phyloP scores from a whole-genome alignment of 2,113 vertebrate genomes.

The Rhinoptilus africanus region DNA sequence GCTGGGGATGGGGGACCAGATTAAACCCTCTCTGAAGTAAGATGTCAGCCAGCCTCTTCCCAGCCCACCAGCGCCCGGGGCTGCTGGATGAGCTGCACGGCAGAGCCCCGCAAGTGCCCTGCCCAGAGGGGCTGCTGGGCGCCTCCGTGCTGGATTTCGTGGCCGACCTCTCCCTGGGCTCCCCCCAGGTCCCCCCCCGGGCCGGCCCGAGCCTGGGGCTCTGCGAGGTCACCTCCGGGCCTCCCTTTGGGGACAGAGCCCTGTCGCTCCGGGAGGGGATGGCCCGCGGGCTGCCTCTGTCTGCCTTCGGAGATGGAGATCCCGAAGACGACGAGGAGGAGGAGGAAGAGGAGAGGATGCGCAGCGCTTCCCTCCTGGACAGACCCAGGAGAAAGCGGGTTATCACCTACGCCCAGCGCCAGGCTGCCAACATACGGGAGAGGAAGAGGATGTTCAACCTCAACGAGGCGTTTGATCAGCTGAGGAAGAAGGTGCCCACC shows the following conservation, averaged over 20 bases:
- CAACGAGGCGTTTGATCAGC: slow-evolving; percentile 94
- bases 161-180: slow-evolving; percentile 72
- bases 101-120: slow-evolving; percentile 57
- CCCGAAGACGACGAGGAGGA: slow-evolving; percentile 24
- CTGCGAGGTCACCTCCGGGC: slow-evolving; percentile 58
- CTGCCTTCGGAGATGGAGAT: slow-evolving; percentile 29
- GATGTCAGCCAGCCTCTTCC: slow-evolving; percentile 10
- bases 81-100: slow-evolving; percentile 24
- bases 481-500: slow-evolving; percentile 92
- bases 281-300: background rate
- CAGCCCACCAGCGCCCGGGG: background rate
- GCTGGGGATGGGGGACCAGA: background rate
- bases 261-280: slow-evolving; percentile 23
- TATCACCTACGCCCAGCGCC: slow-evolving; percentile 90
- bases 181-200: slow-evolving; percentile 4
- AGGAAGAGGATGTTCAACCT: slow-evolving; percentile 95
- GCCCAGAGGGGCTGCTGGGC: slow-evolving; percentile 67
- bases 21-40: background rate
- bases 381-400: slow-evolving; percentile 85
- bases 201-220: background rate
- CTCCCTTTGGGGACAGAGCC: slow-evolving; percentile 46
- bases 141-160: slow-evolving; percentile 75
- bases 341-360: slow-evolving; percentile 44
- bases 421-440: slow-evolving; percentile 93
- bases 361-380: slow-evolving; percentile 34